Conservation (phyloP, 2,888 invertebrate genomes). For the Ectobius pallidus region DNA sequence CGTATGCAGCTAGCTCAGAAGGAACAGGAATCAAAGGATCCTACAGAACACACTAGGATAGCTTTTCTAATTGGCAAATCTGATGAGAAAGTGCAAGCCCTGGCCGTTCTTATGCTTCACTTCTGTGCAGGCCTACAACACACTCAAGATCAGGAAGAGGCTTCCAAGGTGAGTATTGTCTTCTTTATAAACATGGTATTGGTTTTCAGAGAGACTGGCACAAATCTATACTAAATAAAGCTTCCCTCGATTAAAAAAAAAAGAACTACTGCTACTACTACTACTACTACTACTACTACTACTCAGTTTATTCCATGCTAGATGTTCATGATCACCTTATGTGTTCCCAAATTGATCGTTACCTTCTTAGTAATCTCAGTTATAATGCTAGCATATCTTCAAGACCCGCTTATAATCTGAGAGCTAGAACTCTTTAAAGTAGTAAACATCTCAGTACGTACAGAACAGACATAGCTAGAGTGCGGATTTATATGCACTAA, state of each 20-base stretch:
- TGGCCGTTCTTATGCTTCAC: slow-evolving; percentile 92
- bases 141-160: slow-evolving; percentile 64
- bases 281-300: background rate
- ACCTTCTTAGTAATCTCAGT: no score
- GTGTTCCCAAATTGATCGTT: no score
- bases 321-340: no score
- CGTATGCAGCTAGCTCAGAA: slow-evolving; percentile 59
- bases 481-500: no score
- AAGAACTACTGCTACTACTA: background rate
- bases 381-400: no score
- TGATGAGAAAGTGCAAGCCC: slow-evolving; percentile 86
- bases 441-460: no score
- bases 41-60: slow-evolving; percentile 43
- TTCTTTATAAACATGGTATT: background rate
- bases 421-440: no score
- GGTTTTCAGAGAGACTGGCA: background rate
- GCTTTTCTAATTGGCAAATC: slow-evolving; percentile 62
- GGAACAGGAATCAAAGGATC: slow-evolving; percentile 52
- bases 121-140: slow-evolving; percentile 93
- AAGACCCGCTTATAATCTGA: no score
- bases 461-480: no score
- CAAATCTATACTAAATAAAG: background rate
- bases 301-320: background rate
- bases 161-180: slow-evolving; percentile 14
- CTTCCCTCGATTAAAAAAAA: background rate